Percentiles rank a stretch among this genome's conserved stretches.
Conservation (phyloP, 2,888 invertebrate genomes). For the Agrotis ipsilon region DNA sequence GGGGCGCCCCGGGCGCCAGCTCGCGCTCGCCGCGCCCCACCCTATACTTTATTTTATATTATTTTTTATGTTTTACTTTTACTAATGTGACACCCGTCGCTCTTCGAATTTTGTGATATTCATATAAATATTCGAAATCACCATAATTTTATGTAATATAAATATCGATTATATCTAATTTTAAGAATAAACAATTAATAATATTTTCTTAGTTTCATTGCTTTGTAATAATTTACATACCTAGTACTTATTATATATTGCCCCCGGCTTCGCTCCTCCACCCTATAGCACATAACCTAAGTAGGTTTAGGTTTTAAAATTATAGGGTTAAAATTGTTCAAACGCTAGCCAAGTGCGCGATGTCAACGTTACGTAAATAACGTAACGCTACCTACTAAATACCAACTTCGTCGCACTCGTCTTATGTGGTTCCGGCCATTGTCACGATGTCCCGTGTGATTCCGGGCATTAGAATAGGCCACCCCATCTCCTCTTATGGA, state of each 20-base stretch:
- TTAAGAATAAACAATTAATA: slow-evolving; percentile 81
- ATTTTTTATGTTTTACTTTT: slow-evolving; percentile 75
- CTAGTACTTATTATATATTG: neutral
- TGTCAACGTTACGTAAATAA: too few species aligned
- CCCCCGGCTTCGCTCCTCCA: too few species aligned
- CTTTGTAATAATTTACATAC: neutral
- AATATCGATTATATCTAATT: slow-evolving; percentile 83
- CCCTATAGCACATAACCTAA: too few species aligned
- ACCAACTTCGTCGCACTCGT: too few species aligned
- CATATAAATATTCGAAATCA: slow-evolving; percentile 89
- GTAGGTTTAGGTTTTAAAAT: too few species aligned
- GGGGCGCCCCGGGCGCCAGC: slow-evolving; percentile 85
- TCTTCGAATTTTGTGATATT: slow-evolving; percentile 91
- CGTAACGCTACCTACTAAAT: too few species aligned
- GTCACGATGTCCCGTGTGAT: too few species aligned
- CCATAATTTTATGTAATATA: slow-evolving; percentile 88
- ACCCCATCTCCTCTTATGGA: too few species aligned
- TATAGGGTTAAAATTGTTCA: too few species aligned
- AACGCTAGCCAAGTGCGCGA: too few species aligned
- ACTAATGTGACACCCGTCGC: slow-evolving; percentile 87
- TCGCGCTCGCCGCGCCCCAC: slow-evolving; percentile 86
- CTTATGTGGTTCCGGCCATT: too few species aligned
- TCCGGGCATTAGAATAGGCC: too few species aligned
- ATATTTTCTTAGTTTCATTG: slow-evolving; percentile 64
- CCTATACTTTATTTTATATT: slow-evolving; percentile 77